A percentile compares a stretch with the other conserved stretches of the same genome.
These are phyloP conservation scores for Rhamnusium bicolor DNA, from an alignment of 2,888 invertebrate genomes.

Conservation along the genomic window DNA sequence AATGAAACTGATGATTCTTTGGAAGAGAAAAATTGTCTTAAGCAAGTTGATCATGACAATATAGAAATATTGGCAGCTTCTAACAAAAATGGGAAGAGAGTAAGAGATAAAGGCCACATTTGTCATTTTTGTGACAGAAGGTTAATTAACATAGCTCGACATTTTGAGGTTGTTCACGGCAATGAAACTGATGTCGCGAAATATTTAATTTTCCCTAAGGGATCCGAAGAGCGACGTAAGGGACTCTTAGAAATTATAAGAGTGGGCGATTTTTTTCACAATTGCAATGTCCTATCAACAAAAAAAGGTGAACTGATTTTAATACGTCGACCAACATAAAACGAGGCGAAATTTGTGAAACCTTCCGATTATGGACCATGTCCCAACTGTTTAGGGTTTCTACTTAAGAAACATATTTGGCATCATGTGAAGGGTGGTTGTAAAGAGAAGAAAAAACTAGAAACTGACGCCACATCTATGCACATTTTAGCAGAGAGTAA, in stretches of 20 bases:
- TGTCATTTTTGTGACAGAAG: not conserved
- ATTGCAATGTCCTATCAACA: not conserved
- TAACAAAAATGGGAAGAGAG: too few species aligned
- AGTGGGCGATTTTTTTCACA: not conserved
- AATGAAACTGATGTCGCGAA: not conserved
- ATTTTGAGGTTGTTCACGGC: too few species aligned
- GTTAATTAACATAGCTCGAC: not conserved
- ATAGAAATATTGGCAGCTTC: too few species aligned
- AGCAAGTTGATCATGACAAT: too few species aligned
- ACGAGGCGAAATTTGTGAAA: conserved; percentile 22
- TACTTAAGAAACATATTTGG: too few species aligned
- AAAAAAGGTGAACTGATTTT: not conserved
- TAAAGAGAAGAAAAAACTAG: too few species aligned
- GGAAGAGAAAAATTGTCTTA: too few species aligned
- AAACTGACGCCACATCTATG: too few species aligned
- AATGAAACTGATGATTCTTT: too few species aligned
- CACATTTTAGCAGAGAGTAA: too few species aligned
- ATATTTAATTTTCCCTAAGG: not conserved
- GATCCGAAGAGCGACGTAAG: not conserved
- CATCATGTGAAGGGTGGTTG: too few species aligned
- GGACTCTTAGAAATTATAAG: not conserved
- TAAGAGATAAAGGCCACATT: not conserved
- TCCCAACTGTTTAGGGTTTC: too few species aligned
- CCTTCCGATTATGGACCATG: conserved; percentile 36
- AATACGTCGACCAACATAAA: not conserved